Evolutionary conservation across 2,797 vertebrate genomes (phyloP).

Genomic region (Triplophysa bombifrons): DNA sequence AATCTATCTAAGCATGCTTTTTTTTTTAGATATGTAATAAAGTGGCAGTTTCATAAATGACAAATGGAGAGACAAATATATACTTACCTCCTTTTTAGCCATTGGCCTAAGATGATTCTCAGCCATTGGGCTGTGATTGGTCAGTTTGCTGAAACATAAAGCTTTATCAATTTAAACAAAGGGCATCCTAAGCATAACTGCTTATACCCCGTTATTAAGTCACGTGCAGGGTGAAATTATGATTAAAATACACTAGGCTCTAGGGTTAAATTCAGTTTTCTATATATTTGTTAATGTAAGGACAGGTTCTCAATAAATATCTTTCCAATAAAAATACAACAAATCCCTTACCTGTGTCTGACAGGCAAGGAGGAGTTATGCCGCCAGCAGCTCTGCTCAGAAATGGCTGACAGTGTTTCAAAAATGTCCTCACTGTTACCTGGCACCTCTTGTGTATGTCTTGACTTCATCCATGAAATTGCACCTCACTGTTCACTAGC

Average conservation of each 20-base stretch:
- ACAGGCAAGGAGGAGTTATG: constrained; percentile 6
- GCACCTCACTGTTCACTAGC: constrained; percentile 48
- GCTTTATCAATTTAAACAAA: neutral
- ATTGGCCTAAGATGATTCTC: constrained; percentile 60
- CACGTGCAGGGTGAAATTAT: neutral
- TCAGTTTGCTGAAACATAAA: neutral
- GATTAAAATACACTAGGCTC: neutral
- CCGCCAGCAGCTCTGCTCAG: constrained; percentile 31
- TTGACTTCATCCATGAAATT: constrained; percentile 63
- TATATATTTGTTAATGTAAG: neutral
- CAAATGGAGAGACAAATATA: constrained; percentile 10
- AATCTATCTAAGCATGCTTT: too few relatives aligned
- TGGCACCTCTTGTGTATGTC: constrained; percentile 45
- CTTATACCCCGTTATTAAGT: neutral
- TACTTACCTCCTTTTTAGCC: constrained; percentile 70
- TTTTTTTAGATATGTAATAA: neutral
- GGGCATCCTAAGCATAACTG: neutral
- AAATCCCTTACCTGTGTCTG: constrained; percentile 24
- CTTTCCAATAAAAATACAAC: constrained; percentile 2
- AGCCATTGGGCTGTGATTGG: constrained; percentile 29
- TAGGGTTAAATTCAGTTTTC: neutral
- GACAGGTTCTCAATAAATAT: neutral
- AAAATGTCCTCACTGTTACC: constrained; percentile 57
- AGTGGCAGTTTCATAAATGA: neutral
- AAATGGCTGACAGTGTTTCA: constrained; percentile 29